Conservation (phyloP, 2,113 vertebrate genomes). For the Vicugna pacos region DNA sequence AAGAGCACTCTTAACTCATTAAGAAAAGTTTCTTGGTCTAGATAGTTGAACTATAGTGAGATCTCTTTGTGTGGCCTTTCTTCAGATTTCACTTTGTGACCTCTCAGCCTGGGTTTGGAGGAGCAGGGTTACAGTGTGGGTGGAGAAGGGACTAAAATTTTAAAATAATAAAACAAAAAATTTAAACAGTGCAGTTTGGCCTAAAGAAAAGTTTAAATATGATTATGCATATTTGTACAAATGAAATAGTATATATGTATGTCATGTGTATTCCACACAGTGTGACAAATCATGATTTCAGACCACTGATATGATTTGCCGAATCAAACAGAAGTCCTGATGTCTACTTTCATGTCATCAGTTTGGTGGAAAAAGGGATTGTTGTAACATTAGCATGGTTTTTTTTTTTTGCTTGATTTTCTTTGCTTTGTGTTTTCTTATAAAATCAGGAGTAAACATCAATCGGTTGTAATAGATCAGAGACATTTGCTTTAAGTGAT, state of each 20-base stretch:
- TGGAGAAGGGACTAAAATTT: conserved; percentile 9
- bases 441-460: background rate
- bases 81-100: background rate
- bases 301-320: background rate
- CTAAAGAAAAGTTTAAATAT: background rate
- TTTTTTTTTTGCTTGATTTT: conserved; percentile 6
- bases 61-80: background rate
- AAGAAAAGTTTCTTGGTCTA: background rate
- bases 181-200: background rate
- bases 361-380: background rate
- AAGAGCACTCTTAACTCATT: background rate
- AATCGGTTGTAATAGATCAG: background rate
- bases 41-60: background rate
- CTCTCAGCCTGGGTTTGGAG: background rate
- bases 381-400: background rate
- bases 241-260: background rate
- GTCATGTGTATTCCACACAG: background rate
- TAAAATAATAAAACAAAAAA: conserved; percentile 21
- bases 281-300: background rate
- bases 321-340: background rate
- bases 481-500: background rate
- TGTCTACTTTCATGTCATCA: background rate
- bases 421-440: conserved; percentile 14
- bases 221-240: background rate
- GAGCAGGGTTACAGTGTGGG: background rate